These are phyloP conservation scores for Agapetus fuscipes DNA, from an alignment of 2,888 invertebrate species.

Conservation along the genomic window DNA sequence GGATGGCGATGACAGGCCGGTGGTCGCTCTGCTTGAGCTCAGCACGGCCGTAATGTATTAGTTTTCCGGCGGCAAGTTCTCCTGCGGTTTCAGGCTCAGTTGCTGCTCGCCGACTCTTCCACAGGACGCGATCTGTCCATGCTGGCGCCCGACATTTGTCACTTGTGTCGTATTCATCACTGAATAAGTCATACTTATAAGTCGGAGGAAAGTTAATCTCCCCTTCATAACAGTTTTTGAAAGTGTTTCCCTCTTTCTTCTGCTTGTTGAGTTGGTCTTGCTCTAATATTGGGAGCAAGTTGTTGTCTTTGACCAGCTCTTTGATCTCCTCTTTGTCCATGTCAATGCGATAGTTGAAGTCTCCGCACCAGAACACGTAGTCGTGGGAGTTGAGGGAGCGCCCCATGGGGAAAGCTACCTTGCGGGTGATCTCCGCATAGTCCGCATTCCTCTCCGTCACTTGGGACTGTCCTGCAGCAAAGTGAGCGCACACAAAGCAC, in stretches of 20 bases:
- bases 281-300: constrained; percentile 65
- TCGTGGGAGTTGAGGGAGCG: constrained; percentile 90
- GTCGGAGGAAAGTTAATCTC: constrained; percentile 89
- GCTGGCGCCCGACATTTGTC: constrained; percentile 96
- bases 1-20: constrained; percentile 86
- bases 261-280: constrained; percentile 83
- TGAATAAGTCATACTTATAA: constrained; percentile 97
- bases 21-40: constrained; percentile 97
- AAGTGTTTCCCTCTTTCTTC: constrained; percentile 72
- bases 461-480: constrained; percentile 98
- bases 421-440: constrained; percentile 89
- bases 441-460: constrained; percentile 92
- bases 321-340: constrained; percentile 92
- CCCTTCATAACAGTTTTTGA: constrained; percentile 90
- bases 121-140: constrained; percentile 97
- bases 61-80: constrained; percentile 66
- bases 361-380: constrained; percentile 99
- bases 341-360: constrained; percentile 97
- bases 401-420: constrained; percentile 86
- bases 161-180: constrained; percentile 98
- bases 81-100: constrained; percentile 55
- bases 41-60: constrained; percentile 84
- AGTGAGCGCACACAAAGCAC: constrained; percentile 97
- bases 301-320: constrained; percentile 65
- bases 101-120: constrained; percentile 71